Base-by-base conservation (phyloP, 2,113 vertebrate genomes). In the Saiga tatarica region DNA sequence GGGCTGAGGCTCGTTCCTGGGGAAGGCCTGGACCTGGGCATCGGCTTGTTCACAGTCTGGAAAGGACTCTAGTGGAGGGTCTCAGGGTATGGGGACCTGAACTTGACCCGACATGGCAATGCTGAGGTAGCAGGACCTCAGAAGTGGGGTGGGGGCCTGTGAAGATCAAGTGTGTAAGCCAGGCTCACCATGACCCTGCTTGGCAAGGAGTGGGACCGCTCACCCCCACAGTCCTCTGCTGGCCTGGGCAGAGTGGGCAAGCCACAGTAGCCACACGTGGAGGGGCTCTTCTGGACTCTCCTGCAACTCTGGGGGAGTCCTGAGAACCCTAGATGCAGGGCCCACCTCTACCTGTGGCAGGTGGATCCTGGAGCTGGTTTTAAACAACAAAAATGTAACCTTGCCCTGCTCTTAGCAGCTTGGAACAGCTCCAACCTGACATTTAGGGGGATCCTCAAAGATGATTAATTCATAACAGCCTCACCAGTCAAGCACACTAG, bases 351-450 rank as follows among this genome's bases (percentile, higher is more conserved):
- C 67, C 79, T 33, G 0, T 21, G 76, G 93, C 74, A 53, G 55
- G 79, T 23, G 87, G 81, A 89, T 23, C 28, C 82, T 15, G 59
- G 82, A 76, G 87, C 30, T 85, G 85, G 25, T 87, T 90, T 81
- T 82, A 79, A 96, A 74, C 86, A 83, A 26, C 15, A 96, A 62
- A 92, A 87, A 93, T 12, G 47, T 76, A 78, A 86, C 86, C 55
- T 84, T 85, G 74, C 19, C 84, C 64, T n/a, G 25, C 42, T 59
- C 91, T 57, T 47, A 25, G 91, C 3, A 4, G 36, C 57, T 86
- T 91, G 92, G 97, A 85, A 28, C 7, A 7, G 74, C 42, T 59
- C 97, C 95, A 95, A 7, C 4, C 81, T 94, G 94, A 95, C 94
- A 94, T 60, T 78, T 30, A 95, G 78, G 87, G 94, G 67, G 95